These are phyloP conservation scores for Zoanthus solanderi DNA, from an alignment of 92 coral and sea anemone species.

Conservation along the genomic window DNA sequence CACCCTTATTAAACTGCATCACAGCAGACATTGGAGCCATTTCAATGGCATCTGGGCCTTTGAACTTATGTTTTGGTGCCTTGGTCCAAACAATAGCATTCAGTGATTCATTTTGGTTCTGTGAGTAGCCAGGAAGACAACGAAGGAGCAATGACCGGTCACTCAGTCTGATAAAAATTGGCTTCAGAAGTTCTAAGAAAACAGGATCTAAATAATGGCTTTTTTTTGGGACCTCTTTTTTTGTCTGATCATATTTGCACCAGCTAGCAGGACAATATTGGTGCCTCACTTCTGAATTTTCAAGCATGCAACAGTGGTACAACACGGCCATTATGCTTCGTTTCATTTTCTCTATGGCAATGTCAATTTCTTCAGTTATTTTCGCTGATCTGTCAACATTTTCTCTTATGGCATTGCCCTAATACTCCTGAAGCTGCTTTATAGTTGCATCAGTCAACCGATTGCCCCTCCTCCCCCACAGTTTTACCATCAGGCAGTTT, in stretches of 20 bases:
- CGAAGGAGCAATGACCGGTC: conserved; percentile 44
- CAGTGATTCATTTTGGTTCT: conserved; percentile 36
- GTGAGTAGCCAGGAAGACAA: conserved; percentile 47
- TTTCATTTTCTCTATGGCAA: conserved; percentile 19
- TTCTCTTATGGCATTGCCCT: conserved; percentile 6
- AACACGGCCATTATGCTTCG: conserved; percentile 10
- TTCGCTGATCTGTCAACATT: background rate
- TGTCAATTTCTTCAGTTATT: conserved; percentile 6
- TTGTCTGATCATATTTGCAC: conserved; percentile 35
- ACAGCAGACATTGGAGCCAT: conserved; percentile 58
- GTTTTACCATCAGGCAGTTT: conserved; percentile 55
- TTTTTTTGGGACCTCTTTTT: conserved; percentile 6
- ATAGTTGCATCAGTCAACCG: conserved; percentile 22
- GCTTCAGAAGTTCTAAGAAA: conserved; percentile 46
- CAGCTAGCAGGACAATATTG: conserved; percentile 33
- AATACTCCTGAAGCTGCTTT: conserved; percentile 8
- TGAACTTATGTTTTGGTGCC: conserved; percentile 52
- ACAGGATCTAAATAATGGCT: conserved; percentile 52
- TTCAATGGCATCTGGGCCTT: conserved; percentile 55
- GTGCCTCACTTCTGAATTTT: conserved; percentile 13
- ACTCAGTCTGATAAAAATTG: conserved; percentile 46
- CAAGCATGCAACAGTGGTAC: conserved; percentile 10
- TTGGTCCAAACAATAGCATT: conserved; percentile 48
- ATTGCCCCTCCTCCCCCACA: conserved; percentile 35
- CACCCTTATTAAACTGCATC: conserved; percentile 49